Evolutionary conservation across 2,888 invertebrate genomes (phyloP), one percentile per base, ranked within the genome.

Genomic region (Andrena trimmerana): DNA sequence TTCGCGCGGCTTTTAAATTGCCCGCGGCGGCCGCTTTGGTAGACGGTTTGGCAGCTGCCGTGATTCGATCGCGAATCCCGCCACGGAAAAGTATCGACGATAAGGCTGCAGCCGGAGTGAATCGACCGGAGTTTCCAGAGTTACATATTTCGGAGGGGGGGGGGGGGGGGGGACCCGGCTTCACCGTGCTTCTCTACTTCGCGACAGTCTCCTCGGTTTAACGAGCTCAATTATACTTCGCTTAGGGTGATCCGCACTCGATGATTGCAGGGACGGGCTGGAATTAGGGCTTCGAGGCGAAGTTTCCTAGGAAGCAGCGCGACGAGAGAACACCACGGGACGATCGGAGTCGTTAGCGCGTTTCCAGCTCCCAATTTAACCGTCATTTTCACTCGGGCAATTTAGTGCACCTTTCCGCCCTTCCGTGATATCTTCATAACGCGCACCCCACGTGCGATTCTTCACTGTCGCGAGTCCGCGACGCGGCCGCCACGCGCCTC

Each of bases 201-300:
- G 59, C 36, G 70, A 27, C 24, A 63, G 72, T 76, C 75, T 72
- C 68, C 81, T 77, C 85, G 67, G 82, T 85, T 81, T 89, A 88
- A 90, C 89, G 86, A 87, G 74, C 78, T 81, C 90, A 89, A 91
- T 91, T 91, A 90, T 90, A 90, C 70, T 88, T 85, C 88, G 88
- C 88, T 91, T 89, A 90, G 90, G 87, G 82, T 87, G 88, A 90
- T 89, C 67, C 72, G 74, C 62, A 75, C 76, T 80, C 73, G 83
- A 83, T 71, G 85, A 81, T 83, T 63, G 78, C 79, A 54, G 74
- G 75, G 81, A 85, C 84, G 69, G 77, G 71, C 66, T 68, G 72
- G 78, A 42, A 87, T 86, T 81, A 83, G 72, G 69, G 60, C 29
- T 65, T 36, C 63, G 70, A 57, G 59, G 63, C 54, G 50, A 74